Evolutionary conservation across 2,888 invertebrate species (phyloP).

Genomic region (Dilophus febrilis): DNA sequence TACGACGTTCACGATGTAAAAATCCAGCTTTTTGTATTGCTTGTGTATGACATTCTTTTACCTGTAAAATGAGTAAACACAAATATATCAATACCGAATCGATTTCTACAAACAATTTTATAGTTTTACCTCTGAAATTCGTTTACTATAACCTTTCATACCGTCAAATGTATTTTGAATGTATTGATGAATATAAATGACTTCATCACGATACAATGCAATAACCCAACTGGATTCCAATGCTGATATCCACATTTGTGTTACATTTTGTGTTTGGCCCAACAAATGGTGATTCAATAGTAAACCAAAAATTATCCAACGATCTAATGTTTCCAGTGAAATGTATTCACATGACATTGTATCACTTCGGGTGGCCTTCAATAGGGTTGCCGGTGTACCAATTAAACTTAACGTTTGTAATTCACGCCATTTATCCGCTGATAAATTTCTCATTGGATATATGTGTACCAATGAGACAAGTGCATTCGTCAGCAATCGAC

Average conservation of each 20-base stretch:
- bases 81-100: no score
- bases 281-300: constrained; percentile 79
- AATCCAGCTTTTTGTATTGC: constrained; percentile 82
- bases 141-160: constrained; percentile 84
- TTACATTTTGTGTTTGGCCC: constrained; percentile 61
- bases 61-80: constrained; percentile 48
- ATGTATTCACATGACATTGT: constrained; percentile 96
- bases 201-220: constrained; percentile 91
- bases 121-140: constrained; percentile 85
- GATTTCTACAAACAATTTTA: no score
- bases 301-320: constrained; percentile 94
- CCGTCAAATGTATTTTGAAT: constrained; percentile 86
- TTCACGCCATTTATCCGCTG: constrained; percentile 87
- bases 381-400: constrained; percentile 81
- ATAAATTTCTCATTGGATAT: constrained; percentile 75
- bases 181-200: constrained; percentile 86
- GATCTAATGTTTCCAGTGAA: constrained; percentile 85
- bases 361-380: constrained; percentile 88
- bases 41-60: constrained; percentile 85
- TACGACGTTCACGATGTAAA: constrained; percentile 86
- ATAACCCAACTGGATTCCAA: constrained; percentile 89
- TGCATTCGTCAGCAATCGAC: constrained; percentile 69
- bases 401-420: constrained; percentile 82
- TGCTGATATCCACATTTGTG: constrained; percentile 81
- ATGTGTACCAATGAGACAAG: constrained; percentile 74